Evolutionary conservation across 35 echinoderm and acorn worm genomes (phyloP).

Genomic region (Holothuria glaberrima): DNA sequence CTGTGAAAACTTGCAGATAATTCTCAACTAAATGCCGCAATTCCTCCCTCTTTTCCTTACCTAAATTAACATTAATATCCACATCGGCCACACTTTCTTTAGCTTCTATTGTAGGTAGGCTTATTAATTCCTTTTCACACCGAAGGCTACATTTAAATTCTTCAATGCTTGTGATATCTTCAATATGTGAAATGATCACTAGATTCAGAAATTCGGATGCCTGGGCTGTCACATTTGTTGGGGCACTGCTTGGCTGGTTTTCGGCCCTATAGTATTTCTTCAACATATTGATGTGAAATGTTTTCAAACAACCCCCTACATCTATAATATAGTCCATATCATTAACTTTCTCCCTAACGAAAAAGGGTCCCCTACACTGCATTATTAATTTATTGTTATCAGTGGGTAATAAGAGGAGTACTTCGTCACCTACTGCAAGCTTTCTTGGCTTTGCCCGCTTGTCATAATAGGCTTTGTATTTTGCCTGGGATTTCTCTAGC

Average conservation of each 20-base stretch:
- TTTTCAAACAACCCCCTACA: not conserved
- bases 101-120: not conserved
- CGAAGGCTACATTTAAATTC: not conserved
- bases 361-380: slow-evolving; percentile 66
- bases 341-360: not conserved
- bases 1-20: not conserved
- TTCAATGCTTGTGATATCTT: not conserved
- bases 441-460: slow-evolving; percentile 22
- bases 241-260: not conserved
- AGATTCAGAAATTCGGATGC: not conserved
- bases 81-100: not conserved
- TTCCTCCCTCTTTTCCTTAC: not conserved
- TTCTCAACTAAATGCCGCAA: not conserved
- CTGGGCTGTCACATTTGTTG: not conserved
- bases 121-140: not conserved
- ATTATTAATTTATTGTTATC: slow-evolving; percentile 65
- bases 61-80: not conserved
- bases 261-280: not conserved
- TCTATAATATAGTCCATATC: not conserved
- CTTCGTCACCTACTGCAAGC: slow-evolving; percentile 59
- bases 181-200: not conserved
- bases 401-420: slow-evolving; percentile 57
- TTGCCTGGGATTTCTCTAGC: slow-evolving; percentile 12
- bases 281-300: not conserved
- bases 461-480: slow-evolving; percentile 45